Percentiles rank a stretch among this genome's conserved stretches.
These are phyloP conservation scores for Procambarus virginalis DNA, from an alignment of 1,140 invertebrate genomes.

Conservation along the genomic window DNA sequence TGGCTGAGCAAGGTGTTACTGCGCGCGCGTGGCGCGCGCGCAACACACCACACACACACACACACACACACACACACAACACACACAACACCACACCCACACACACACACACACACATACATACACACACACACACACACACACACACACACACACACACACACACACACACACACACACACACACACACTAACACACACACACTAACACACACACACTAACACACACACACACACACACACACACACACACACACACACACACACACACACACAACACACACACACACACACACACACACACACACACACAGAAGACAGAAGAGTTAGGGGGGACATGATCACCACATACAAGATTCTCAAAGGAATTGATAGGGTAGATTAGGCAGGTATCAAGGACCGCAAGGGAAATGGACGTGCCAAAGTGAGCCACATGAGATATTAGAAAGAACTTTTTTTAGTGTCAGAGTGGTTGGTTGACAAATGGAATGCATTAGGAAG, in stretches of 20 bases:
- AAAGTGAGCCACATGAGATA: too few species aligned
- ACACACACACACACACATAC: not conserved
- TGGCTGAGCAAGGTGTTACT: not conserved
- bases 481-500: too few species aligned
- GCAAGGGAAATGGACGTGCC: too few species aligned
- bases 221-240: too few species aligned
- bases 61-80: not conserved
- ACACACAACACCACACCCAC: not conserved
- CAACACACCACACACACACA: not conserved
- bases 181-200: constrained; percentile 13
- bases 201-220: too few species aligned
- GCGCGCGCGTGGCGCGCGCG: not conserved
- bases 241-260: constrained; percentile 1
- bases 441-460: too few species aligned
- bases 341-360: too few species aligned
- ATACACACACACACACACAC: not conserved
- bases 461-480: too few species aligned
- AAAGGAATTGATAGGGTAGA: too few species aligned
- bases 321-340: too few species aligned
- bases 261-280: constrained; percentile 19
- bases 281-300: not conserved
- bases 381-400: too few species aligned
- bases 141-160: not conserved
- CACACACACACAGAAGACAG: too few species aligned
- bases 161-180: constrained; percentile 18